Evolutionary conservation across 2,113 vertebrate genomes (phyloP).

Genomic region (Psophia crepitans): DNA sequence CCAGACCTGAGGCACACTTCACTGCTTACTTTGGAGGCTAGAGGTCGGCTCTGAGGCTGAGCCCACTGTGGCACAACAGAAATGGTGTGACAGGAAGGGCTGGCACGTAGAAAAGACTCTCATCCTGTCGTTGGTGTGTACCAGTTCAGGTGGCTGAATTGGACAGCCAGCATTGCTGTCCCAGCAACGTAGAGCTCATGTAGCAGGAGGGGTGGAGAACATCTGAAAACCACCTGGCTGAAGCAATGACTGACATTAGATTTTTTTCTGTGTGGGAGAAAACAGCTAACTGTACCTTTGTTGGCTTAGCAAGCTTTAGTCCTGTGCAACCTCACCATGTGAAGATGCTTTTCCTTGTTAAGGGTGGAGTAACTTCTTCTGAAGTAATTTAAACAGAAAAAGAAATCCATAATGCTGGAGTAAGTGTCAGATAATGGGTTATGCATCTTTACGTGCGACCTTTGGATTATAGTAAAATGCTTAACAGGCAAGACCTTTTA

Average conservation of each 20-base stretch:
- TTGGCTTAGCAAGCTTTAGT: neutral
- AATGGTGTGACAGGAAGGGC: neutral
- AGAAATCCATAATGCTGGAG: neutral
- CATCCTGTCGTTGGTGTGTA: neutral
- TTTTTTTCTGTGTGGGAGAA: neutral
- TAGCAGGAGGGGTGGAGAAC: neutral
- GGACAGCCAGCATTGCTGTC: neutral
- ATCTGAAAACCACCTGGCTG: neutral
- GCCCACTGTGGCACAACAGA: neutral
- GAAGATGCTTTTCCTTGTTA: neutral
- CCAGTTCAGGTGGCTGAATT: neutral
- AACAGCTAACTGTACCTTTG: neutral
- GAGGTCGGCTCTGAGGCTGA: neutral
- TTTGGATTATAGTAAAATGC: neutral
- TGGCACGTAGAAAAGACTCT: neutral
- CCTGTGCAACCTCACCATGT: neutral
- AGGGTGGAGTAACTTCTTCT: neutral
- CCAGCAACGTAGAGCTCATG: neutral
- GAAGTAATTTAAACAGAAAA: neutral
- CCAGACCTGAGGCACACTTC: neutral
- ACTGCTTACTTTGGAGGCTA: neutral
- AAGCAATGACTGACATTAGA: neutral
- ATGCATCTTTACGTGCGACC: neutral
- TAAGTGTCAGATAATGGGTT: neutral
- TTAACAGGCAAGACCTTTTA: neutral